Conservation (phyloP, 1,140 invertebrate species). For the Ceratina australensis region DNA sequence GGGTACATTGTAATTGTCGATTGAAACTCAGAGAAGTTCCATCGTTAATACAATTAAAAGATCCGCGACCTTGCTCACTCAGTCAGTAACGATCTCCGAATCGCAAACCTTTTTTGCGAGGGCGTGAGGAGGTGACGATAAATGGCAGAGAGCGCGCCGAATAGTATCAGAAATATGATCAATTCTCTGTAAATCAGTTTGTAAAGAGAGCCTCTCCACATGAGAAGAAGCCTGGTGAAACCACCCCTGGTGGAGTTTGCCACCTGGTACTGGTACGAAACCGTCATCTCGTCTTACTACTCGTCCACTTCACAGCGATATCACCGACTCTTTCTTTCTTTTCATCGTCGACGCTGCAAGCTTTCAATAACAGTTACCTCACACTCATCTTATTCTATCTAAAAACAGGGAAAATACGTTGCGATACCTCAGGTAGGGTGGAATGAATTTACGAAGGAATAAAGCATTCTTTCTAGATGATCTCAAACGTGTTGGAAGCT, state of each 20-base stretch:
- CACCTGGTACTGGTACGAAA: slow-evolving; percentile 88
- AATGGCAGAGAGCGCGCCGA: slow-evolving; percentile 82
- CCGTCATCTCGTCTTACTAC: slow-evolving; percentile 82
- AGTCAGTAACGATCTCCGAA: background rate
- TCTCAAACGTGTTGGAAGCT: background rate
- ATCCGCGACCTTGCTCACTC: too few relatives aligned
- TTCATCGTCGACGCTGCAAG: slow-evolving; percentile 39
- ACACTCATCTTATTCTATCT: too few relatives aligned
- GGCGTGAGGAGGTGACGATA: slow-evolving; percentile 83
- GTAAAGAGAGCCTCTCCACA: slow-evolving; percentile 89
- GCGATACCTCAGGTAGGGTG: slow-evolving; percentile 7
- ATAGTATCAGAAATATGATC: slow-evolving; percentile 82
- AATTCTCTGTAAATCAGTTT: slow-evolving; percentile 88
- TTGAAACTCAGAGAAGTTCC: too few relatives aligned
- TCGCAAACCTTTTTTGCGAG: slow-evolving; percentile 81
- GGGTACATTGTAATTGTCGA: too few relatives aligned
- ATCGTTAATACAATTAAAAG: too few relatives aligned
- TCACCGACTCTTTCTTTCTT: slow-evolving; percentile 41
- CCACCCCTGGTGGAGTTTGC: slow-evolving; percentile 86
- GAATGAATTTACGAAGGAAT: background rate
- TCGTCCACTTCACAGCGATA: slow-evolving; percentile 40
- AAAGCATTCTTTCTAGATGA: background rate
- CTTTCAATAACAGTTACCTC: background rate
- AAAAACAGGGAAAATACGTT: too few relatives aligned
- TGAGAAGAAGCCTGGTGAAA: slow-evolving; percentile 85